These are phyloP conservation scores for Hyperoplus lanceolatus DNA, from an alignment of 2,797 vertebrate genomes.

Conservation along the genomic window DNA sequence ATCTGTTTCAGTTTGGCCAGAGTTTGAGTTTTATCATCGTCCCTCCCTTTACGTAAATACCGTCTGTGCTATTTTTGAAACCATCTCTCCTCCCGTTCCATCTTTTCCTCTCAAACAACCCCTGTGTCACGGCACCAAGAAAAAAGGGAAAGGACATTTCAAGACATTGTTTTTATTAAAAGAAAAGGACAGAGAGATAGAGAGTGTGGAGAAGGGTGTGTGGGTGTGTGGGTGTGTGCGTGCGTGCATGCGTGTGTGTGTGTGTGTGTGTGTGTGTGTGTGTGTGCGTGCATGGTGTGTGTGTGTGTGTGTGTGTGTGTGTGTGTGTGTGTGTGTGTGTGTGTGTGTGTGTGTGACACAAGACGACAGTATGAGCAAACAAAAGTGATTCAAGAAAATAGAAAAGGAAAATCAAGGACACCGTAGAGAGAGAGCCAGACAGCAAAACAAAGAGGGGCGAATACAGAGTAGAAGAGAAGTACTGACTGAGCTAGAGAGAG, in stretches of 20 bases:
- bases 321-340: background rate
- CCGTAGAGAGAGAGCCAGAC: background rate
- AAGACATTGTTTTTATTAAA: conserved; percentile 13
- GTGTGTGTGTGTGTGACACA: background rate
- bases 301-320: background rate
- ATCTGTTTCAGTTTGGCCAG: conserved; percentile 48
- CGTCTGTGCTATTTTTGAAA: conserved; percentile 46
- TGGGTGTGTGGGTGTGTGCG: background rate
- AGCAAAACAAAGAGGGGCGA: background rate
- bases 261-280: background rate
- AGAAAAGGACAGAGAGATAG: background rate
- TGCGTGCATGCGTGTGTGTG: background rate
- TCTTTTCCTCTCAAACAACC: conserved; percentile 44
- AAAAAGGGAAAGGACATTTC: conserved; percentile 48
- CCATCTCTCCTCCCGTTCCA: conserved; percentile 9
- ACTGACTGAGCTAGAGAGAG: background rate
- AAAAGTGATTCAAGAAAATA: conserved; percentile 6
- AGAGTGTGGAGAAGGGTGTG: background rate
- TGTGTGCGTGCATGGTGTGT: background rate
- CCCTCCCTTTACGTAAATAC: background rate
- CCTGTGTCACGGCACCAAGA: conserved; percentile 34
- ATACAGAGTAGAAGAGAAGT: background rate
- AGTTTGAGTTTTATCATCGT: conserved; percentile 1
- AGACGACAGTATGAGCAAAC: conserved; percentile 19
- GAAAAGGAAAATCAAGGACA: conserved; percentile 30